Evolutionary conservation across 2,888 invertebrate genomes (phyloP), one percentile per base, ranked within the genome.

Genomic region (Parasteatoda lunata): DNA sequence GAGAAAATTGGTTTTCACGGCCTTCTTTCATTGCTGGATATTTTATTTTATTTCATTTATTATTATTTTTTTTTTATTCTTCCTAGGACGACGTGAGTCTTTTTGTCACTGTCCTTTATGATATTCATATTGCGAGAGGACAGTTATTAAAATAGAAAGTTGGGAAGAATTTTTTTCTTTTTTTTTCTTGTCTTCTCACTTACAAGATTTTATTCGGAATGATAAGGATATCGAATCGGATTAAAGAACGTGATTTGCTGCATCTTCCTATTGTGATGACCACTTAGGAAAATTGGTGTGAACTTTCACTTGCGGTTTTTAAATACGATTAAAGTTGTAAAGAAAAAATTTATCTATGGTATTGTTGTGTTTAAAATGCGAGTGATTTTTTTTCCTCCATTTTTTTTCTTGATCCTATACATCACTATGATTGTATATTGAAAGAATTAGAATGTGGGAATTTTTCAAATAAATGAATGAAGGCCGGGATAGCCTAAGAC

Each of bases 1-100:
- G 85, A 86, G 85, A 86, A 86, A 86, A 86, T 86, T 86, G 85
- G 85, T 86, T 86, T 86, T 72, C 85, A 77, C 77, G 85, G 52
- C 51, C 15, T 47, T 49, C 49, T 51, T 54, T 11, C 48, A 59
- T 70, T 68, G 72, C 75, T 71, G 49, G 76, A 48, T 51, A 48
- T 66, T 30, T 30, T 48, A 6, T 45, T 30, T 5, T 47, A 5
- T 49, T 13, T 69, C 73, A 65, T 73, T 71, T 73, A 15, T 13
- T 73, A 54, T 47, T n/a, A n/a, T n/a, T n/a, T n/a, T 73, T 73
- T 54, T 73, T 54, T 59, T 73, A 9, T 73, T 73, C 52, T 73
- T 54, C 54, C 64, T 30, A 30, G 47, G 64, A 59, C 70, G 64
- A 59, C 70, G 69, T 70, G 30, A 9, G 52, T 49, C 48, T 47